phyloP scores from a whole-genome alignment of 1,140 invertebrate genomes.

The Bathynomus jamesi region DNA sequence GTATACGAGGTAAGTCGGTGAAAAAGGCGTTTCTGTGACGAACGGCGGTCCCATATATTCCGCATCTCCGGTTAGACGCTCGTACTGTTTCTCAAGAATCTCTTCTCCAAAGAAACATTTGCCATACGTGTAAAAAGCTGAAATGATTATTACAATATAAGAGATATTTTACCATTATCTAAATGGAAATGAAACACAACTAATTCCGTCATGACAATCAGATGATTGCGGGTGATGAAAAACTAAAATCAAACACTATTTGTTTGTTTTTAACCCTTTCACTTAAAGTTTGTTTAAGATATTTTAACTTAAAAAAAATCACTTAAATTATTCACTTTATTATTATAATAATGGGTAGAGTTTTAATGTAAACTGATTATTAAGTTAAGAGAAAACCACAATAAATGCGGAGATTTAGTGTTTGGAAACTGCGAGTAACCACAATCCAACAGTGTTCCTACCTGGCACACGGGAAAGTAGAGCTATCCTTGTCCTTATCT shows the following conservation, averaged over 20 bases:
- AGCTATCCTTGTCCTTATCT: too few relatives aligned
- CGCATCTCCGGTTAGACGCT: conserved; percentile 19
- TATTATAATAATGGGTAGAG: too few relatives aligned
- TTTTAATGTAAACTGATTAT: too few relatives aligned
- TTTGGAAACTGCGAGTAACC: too few relatives aligned
- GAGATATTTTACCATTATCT: background rate
- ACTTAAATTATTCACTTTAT: too few relatives aligned
- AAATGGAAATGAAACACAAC: too few relatives aligned
- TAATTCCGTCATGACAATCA: background rate
- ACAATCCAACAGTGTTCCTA: too few relatives aligned
- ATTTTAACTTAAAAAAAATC: too few relatives aligned
- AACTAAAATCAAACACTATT: too few relatives aligned
- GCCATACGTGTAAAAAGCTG: conserved; percentile 25
- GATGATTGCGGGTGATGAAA: background rate
- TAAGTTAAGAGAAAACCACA: too few relatives aligned
- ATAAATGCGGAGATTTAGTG: too few relatives aligned
- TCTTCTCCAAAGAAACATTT: conserved; percentile 25
- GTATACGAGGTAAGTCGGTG: conserved; percentile 25
- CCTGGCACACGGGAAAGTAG: too few relatives aligned
- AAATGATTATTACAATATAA: background rate
- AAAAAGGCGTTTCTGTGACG: conserved; percentile 13
- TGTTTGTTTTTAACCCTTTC: background rate
- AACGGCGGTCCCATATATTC: conserved; percentile 27
- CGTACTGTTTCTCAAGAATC: conserved; percentile 25
- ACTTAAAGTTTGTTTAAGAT: background rate